Evolutionary conservation across 2,797 vertebrate species (phyloP).

Genomic region (Enteromius argenteus): DNA sequence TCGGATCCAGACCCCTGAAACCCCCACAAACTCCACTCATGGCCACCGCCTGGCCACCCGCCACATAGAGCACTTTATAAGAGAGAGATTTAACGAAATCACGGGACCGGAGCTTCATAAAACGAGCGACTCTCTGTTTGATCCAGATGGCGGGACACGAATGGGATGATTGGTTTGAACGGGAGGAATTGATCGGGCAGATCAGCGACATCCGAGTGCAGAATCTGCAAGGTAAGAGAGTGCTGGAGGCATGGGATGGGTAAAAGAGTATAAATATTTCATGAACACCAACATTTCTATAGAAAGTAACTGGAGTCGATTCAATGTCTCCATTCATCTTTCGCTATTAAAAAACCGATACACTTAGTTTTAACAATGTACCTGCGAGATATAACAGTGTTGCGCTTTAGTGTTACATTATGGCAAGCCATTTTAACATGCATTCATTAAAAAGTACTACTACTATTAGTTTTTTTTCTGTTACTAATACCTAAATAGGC

Average conservation of each 20-base stretch:
- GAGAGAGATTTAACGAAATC: slow-evolving; percentile 27
- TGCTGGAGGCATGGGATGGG: slow-evolving; percentile 32
- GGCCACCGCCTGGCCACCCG: slow-evolving; percentile 59
- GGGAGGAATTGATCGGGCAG: slow-evolving; percentile 95
- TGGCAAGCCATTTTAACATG: slow-evolving; percentile 19
- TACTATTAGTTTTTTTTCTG: background rate
- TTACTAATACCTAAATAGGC: too few relatives aligned
- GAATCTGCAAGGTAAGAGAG: slow-evolving; percentile 92
- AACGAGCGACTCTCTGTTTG: slow-evolving; percentile 26
- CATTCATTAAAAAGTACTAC: background rate
- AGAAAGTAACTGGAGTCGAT: background rate
- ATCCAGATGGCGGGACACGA: slow-evolving; percentile 88
- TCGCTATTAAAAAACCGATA: background rate
- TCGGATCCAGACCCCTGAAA: slow-evolving; percentile 44
- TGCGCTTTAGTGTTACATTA: slow-evolving; percentile 5
- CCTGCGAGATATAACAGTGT: slow-evolving; percentile 1
- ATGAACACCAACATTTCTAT: background rate
- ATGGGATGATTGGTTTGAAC: slow-evolving; percentile 94
- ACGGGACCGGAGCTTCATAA: slow-evolving; percentile 49
- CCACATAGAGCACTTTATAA: slow-evolving; percentile 55
- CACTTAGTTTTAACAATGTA: slow-evolving; percentile 13
- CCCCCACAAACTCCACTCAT: slow-evolving; percentile 49
- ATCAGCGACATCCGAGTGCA: slow-evolving; percentile 97
- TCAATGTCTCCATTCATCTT: background rate
- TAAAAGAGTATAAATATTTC: slow-evolving; percentile 17